Conservation (phyloP, 1,140 invertebrate species). For the Atta cephalotes region DNA sequence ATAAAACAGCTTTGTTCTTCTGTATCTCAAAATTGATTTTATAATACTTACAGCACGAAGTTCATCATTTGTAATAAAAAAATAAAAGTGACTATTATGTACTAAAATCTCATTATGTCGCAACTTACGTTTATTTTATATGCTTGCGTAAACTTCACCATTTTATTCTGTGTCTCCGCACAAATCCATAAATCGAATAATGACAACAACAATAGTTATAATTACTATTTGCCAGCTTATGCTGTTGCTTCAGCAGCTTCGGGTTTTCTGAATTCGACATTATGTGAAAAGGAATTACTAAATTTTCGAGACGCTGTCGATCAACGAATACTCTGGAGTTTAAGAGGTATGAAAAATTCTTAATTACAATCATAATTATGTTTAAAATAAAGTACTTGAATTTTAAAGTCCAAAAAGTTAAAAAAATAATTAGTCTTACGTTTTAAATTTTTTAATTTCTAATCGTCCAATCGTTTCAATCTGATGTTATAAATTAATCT, state of each 20-base stretch:
- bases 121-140: background rate
- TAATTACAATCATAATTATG: background rate
- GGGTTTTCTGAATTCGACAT: conserved; percentile 67
- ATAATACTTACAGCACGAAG: background rate
- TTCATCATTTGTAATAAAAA: background rate
- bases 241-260: conserved; percentile 66
- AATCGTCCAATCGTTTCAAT: background rate
- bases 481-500: background rate
- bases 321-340: conserved; percentile 75
- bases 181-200: background rate
- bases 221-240: conserved; percentile 75
- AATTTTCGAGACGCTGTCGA: conserved; percentile 76
- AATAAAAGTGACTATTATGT: conserved; percentile 2
- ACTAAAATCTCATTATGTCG: conserved; percentile 7
- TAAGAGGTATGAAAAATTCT: conserved; percentile 78
- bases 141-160: background rate
- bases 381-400: background rate
- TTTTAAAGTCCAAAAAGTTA: background rate
- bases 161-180: background rate
- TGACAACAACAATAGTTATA: background rate
- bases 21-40: background rate
- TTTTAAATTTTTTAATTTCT: background rate
- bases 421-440: background rate
- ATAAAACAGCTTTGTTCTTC: background rate
- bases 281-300: conserved; percentile 75